Percentiles rank a stretch among this genome's conserved stretches.
These are phyloP conservation scores for Sesia bembeciformis DNA, from an alignment of 2,888 invertebrate species.

Conservation along the genomic window DNA sequence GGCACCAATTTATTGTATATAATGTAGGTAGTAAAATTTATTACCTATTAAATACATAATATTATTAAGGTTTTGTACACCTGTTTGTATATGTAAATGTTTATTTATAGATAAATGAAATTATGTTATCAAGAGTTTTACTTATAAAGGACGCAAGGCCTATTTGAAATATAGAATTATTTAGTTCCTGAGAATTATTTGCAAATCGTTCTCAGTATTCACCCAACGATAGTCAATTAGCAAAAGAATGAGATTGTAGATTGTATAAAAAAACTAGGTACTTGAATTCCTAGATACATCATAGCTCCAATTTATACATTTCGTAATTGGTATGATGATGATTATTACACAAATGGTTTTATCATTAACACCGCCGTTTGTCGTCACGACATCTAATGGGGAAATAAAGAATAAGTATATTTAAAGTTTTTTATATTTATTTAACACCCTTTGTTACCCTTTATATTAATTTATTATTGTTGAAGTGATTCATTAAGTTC, in stretches of 20 bases:
- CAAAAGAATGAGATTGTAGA: conserved; percentile 57
- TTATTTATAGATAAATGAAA: conserved; percentile 49
- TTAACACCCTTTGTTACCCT: no score
- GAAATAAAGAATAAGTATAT: no score
- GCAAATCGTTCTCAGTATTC: conserved; percentile 50
- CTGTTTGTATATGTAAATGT: conserved; percentile 69
- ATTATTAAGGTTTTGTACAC: conserved; percentile 60
- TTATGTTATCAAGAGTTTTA: conserved; percentile 36
- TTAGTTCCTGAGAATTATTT: conserved; percentile 51
- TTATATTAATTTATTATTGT: no score
- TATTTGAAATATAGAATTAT: conserved; percentile 44
- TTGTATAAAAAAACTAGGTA: no score
- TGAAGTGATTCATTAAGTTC: no score
- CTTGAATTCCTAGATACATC: no score
- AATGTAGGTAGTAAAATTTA: conserved; percentile 47
- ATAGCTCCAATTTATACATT: no score
- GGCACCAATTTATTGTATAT: conserved; percentile 57
- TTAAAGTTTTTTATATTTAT: no score
- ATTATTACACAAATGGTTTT: no score
- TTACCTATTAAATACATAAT: conserved; percentile 25
- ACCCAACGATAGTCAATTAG: conserved; percentile 75
- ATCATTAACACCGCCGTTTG: no score
- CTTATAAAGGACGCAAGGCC: conserved; percentile 39
- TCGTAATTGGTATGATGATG: no score
- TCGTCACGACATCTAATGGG: no score